Evolutionary conservation across 2,113 vertebrate species (phyloP), one percentile per base, ranked within the genome.

Genomic region (Notechis scutatus): DNA sequence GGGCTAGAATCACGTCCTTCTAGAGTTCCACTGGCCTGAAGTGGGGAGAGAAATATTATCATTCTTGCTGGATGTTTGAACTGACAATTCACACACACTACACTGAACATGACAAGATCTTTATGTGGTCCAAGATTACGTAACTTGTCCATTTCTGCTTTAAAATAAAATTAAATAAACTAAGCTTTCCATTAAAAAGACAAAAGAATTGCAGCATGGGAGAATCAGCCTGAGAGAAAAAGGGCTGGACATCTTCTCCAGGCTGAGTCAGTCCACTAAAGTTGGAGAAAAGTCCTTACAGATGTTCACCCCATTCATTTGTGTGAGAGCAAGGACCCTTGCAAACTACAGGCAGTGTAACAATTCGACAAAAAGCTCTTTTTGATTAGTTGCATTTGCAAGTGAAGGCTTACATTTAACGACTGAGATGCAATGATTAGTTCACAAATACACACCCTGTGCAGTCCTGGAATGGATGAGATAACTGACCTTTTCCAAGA

Each of bases 401-500:
- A 69, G 29, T n/a, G 64, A 24, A 45, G 14, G 26, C 64, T 89
- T 89, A 59, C 14, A 57, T 85, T 89, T 92, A 88, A 45, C 47
- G 18, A 88, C 69, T 42, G 57, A 42, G 3, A 85, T 50, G 85
- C 34, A 57, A 81, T 55, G 87, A 89, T 89, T 92, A 89, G 29
- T 89, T 24, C 5, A 85, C 87, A 90, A 90, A 57, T 4, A 47
- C 52, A 92, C 64, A 85, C 39, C 55, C 59, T 39, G 18, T 52
- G 55, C 61, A 87, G 26, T n/a, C 42, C 3, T n/a, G 9, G 47
- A 87, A 57, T n/a, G 45, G 52, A 39, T 14, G 85, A 54, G 85
- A 93, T 15, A 56, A 85, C 20, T 87, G 52, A 92, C 81, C 45
- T 92, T 90, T 47, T 91, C 85, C 88, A 93, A 64, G 47, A 4